Evolutionary conservation across 2,797 vertebrate genomes (phyloP), one percentile per base, ranked within the genome.

Genomic region (Alcedo quadribrachys): DNA sequence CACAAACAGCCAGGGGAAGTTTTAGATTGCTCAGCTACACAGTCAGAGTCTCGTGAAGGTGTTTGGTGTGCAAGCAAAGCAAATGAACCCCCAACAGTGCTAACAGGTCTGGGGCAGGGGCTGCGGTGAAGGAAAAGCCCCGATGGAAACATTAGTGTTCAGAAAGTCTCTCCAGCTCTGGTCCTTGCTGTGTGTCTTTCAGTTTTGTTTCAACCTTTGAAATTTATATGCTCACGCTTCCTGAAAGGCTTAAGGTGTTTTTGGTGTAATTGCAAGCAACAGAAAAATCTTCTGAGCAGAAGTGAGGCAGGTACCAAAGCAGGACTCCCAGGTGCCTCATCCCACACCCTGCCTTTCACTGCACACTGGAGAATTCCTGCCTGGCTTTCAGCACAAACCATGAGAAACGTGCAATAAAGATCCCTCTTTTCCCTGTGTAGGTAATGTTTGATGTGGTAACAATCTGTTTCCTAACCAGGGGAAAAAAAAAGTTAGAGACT

Each of bases 361-460:
- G 83, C 70, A 24, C 6, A 0, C 66, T 7, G 74, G 76, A 45
- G 92, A 70, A 11, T 9, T 88, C n/a, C 42, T 6, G 28, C 54
- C 40, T 46, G 57, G 12, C 17, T 92, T 89, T 92, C 81, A 69
- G 35, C 74, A 25, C 51, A 20, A 85, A 71, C 76, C n/a, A 28
- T 33, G 69, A 89, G 84, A 80, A 40, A 19, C 1, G 1, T 43
- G 10, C 80, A 33, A 9, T 9, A 50, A 87, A 76, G 70, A 63
- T 57, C 4, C 9, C 37, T 8, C 20, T 46, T 88, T 85, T 48
- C 67, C 80, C 58, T 67, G 2, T 15, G 7, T 2, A 7, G 85
- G 58, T 85, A 3, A 43, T 46, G 94, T 93, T 40, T 66, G 70
- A 42, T 80, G 68, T 63, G 77, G 63, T 89, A 90, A 83, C 85